A percentile compares a stretch with the other conserved stretches of the same genome.
These are phyloP conservation scores for Zoanthus solanderi DNA, from an alignment of 92 coral and sea anemone species.

Conservation along the genomic window DNA sequence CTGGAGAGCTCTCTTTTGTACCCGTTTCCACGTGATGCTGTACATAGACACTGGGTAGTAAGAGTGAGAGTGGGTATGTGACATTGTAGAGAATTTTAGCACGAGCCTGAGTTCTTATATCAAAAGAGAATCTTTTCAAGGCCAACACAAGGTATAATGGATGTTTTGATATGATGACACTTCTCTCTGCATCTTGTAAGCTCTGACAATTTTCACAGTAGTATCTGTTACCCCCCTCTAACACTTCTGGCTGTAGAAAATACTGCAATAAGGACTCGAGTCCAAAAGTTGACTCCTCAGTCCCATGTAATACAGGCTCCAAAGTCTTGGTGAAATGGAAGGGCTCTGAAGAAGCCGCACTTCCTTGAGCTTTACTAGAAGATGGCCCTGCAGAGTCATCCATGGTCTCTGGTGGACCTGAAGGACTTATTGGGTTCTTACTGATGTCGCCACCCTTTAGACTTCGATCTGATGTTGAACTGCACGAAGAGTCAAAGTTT, in stretches of 20 bases:
- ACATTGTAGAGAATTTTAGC: constrained; percentile 92
- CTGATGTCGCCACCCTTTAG: constrained; percentile 94
- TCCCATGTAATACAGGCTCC: constrained; percentile 50
- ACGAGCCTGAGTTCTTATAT: constrained; percentile 85
- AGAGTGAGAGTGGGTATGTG: constrained; percentile 76
- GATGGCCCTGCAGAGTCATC: constrained; percentile 63
- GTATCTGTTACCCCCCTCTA: constrained; percentile 89
- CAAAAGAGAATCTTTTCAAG: constrained; percentile 91
- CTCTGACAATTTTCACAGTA: constrained; percentile 92
- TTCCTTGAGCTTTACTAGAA: constrained; percentile 51
- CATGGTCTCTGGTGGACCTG: constrained; percentile 54
- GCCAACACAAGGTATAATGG: constrained; percentile 85
- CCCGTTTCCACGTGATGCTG: neutral
- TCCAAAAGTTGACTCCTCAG: constrained; percentile 66
- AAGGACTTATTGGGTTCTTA: constrained; percentile 66
- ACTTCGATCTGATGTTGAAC: constrained; percentile 70
- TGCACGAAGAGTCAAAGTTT: constrained; percentile 41
- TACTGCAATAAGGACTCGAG: constrained; percentile 84
- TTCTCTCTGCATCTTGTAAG: constrained; percentile 92
- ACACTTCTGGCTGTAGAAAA: constrained; percentile 91
- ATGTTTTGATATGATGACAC: constrained; percentile 82
- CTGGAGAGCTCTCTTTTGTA: neutral
- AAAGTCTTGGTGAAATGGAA: constrained; percentile 48
- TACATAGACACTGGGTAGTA: constrained; percentile 57
- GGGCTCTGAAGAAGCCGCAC: constrained; percentile 56